Evolutionary conservation across 2,113 vertebrate genomes (phyloP).

Genomic region (Otocyon megalotis): DNA sequence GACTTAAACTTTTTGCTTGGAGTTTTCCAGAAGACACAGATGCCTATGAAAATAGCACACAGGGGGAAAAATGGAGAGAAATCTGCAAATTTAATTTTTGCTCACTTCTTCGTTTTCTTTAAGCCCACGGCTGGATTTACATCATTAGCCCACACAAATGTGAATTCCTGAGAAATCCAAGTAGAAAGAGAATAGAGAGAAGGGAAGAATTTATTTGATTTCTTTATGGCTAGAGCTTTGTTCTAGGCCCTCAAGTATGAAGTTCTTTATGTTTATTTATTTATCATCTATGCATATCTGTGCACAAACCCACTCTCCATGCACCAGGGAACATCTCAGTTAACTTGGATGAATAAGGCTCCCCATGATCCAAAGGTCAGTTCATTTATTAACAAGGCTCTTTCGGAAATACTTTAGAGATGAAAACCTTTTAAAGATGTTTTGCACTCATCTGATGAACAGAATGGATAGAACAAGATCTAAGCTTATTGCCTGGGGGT

Average conservation of each 20-base stretch:
- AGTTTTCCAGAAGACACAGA: not conserved
- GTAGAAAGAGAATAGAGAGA: slow-evolving; percentile 10
- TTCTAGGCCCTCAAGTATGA: not conserved
- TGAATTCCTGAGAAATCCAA: slow-evolving; percentile 51
- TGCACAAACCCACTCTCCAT: not conserved
- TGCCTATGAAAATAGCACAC: not conserved
- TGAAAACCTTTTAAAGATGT: not conserved
- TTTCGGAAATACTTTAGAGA: slow-evolving; percentile 18
- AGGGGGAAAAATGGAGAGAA: not conserved
- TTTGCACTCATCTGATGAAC: not conserved
- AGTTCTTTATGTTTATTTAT: slow-evolving; percentile 17
- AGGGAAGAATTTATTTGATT: slow-evolving; percentile 8
- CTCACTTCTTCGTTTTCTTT: slow-evolving; percentile 9
- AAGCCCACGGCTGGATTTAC: not conserved
- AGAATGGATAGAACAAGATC: not conserved
- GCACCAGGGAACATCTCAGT: not conserved
- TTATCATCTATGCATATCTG: not conserved
- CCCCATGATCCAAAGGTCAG: not conserved
- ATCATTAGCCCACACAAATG: not conserved
- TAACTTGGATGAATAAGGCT: slow-evolving; percentile 13
- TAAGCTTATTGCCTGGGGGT: not conserved
- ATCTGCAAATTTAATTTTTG: slow-evolving; percentile 19
- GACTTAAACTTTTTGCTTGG: not conserved
- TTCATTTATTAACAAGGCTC: not conserved
- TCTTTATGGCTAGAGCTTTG: slow-evolving; percentile 30